Percentiles rank a stretch among this genome's conserved stretches.
Conservation (phyloP, 2,113 vertebrate species). For the Cettia cetti region DNA sequence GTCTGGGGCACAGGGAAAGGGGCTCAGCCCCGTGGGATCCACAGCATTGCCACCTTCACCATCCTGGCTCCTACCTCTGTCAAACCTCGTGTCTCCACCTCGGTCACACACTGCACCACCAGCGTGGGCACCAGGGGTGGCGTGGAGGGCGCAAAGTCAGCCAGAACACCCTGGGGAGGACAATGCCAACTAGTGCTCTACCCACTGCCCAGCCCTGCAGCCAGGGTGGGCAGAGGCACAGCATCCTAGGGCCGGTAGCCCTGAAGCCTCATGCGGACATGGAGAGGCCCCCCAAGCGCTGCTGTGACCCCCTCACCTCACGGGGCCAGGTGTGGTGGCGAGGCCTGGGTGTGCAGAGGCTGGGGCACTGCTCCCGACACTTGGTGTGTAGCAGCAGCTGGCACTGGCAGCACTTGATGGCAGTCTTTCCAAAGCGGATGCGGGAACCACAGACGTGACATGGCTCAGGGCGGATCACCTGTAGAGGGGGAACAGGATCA, state of each 20-base stretch:
- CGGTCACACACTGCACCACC: slow-evolving; percentile 79
- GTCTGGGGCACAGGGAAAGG: slow-evolving; percentile 45
- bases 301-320: background rate
- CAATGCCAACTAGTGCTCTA: fast-evolving
- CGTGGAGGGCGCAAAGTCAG: slow-evolving; percentile 65
- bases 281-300: background rate
- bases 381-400: slow-evolving; percentile 76
- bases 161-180: slow-evolving; percentile 70
- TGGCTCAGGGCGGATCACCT: slow-evolving; percentile 82
- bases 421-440: slow-evolving; percentile 81
- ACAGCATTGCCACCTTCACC: fast-evolving
- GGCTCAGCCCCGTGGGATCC: background rate
- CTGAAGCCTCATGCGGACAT: fast-evolving
- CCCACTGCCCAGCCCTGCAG: fast-evolving
- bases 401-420: slow-evolving; percentile 79
- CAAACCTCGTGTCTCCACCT: slow-evolving; percentile 83
- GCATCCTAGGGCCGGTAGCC: background rate
- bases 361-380: slow-evolving; percentile 65
- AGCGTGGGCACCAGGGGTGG: slow-evolving; percentile 74
- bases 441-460: slow-evolving; percentile 78
- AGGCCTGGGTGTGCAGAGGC: slow-evolving; percentile 1
- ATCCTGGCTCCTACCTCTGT: slow-evolving; percentile 65
- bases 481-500: background rate
- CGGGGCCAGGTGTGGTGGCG: background rate
- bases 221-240: background rate